Evolutionary conservation across 2,113 vertebrate species (phyloP).

Genomic region (Microcebus tavaratra): DNA sequence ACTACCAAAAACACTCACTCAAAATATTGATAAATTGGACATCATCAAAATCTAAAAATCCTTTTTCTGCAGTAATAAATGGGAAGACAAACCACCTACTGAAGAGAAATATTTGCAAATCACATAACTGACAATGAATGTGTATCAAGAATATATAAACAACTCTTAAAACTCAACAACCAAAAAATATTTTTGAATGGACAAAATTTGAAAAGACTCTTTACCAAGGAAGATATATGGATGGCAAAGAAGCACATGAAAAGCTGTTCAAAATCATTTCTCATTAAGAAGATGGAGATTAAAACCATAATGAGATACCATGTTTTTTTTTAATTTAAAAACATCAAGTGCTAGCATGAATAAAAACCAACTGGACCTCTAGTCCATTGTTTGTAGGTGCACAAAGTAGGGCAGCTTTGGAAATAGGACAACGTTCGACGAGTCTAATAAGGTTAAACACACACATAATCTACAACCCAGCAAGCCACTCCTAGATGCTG

Average conservation of each 20-base stretch:
- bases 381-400: accelerated
- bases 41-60: neutral
- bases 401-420: neutral
- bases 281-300: neutral
- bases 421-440: too few relatives aligned
- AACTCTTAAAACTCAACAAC: neutral
- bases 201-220: neutral
- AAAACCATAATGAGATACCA: neutral
- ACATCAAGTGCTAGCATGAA: neutral
- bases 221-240: neutral
- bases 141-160: neutral
- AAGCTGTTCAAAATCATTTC: neutral
- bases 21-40: neutral
- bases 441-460: neutral
- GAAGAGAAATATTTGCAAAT: neutral
- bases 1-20: neutral
- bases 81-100: neutral
- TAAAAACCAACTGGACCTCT: accelerated
- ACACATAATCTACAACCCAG: neutral
- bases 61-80: neutral
- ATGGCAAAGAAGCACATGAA: neutral
- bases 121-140: neutral
- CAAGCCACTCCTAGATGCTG: neutral
- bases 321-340: neutral
- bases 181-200: neutral